Evolutionary conservation across 2,113 vertebrate genomes (phyloP).

Genomic region (Xiphophorus hellerii): DNA sequence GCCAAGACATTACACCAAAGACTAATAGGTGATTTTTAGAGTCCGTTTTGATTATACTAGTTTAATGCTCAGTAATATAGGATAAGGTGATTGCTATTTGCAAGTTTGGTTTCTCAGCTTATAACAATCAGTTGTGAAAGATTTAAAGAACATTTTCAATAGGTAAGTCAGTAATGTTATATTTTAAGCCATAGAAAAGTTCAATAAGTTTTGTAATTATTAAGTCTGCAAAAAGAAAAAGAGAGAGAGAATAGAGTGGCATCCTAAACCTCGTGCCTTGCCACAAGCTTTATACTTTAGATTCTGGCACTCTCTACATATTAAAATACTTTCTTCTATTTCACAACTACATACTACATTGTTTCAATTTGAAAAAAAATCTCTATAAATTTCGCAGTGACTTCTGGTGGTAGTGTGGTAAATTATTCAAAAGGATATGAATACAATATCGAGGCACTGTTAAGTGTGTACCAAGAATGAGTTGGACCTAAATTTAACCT

Average conservation of each 20-base stretch:
- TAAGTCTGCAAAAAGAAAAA: slow-evolving; percentile 58
- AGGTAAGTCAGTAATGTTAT: slow-evolving; percentile 32
- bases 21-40: slow-evolving; percentile 45
- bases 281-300: slow-evolving; percentile 71
- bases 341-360: background rate
- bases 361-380: background rate
- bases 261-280: slow-evolving; percentile 78
- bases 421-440: background rate
- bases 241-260: slow-evolving; percentile 62
- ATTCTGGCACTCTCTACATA: slow-evolving; percentile 51
- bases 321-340: background rate
- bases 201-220: slow-evolving; percentile 64
- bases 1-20: slow-evolving; percentile 76
- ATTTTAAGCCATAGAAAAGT: slow-evolving; percentile 74
- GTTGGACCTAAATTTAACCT: slow-evolving; percentile 22
- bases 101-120: slow-evolving; percentile 59
- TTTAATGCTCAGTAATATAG: slow-evolving; percentile 46
- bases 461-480: slow-evolving; percentile 43
- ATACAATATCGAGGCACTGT: slow-evolving; percentile 1
- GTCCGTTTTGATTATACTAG: slow-evolving; percentile 45
- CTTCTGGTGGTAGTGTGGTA: background rate
- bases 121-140: slow-evolving; percentile 66
- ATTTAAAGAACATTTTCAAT: slow-evolving; percentile 49
- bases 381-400: background rate
- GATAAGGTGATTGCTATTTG: slow-evolving; percentile 44